Conservation (phyloP, 92 coral and sea anemone genomes). For the Scolanthus callimorphus region DNA sequence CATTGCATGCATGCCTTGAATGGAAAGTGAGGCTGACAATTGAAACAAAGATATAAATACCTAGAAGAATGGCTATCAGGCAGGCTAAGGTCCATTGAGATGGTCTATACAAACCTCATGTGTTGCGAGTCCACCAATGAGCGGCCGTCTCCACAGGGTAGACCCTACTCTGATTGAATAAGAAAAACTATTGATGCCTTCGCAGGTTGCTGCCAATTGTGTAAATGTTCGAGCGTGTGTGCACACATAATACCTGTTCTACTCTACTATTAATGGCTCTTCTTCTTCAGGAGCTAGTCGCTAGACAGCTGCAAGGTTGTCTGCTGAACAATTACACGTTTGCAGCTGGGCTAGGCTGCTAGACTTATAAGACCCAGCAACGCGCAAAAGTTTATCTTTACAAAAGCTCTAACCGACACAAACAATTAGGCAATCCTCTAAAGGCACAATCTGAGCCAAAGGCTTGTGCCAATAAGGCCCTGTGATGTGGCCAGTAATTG, state of each 20-base stretch:
- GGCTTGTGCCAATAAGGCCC: slow-evolving; percentile 53
- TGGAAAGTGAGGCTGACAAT: slow-evolving; percentile 85
- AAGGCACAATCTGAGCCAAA: slow-evolving; percentile 49
- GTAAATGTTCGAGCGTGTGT: slow-evolving; percentile 92
- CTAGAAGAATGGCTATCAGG: slow-evolving; percentile 72
- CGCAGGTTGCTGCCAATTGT: slow-evolving; percentile 95
- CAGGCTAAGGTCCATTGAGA: slow-evolving; percentile 67
- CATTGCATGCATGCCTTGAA: slow-evolving; percentile 81
- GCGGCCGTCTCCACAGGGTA: slow-evolving; percentile 79
- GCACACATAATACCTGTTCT: slow-evolving; percentile 87
- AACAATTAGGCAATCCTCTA: slow-evolving; percentile 67
- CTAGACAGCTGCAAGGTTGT: slow-evolving; percentile 86
- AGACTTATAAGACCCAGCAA: slow-evolving; percentile 79
- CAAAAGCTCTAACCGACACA: slow-evolving; percentile 74
- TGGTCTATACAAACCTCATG: slow-evolving; percentile 84
- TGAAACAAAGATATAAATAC: slow-evolving; percentile 87
- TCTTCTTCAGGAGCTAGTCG: slow-evolving; percentile 53
- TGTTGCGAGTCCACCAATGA: slow-evolving; percentile 68
- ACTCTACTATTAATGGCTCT: slow-evolving; percentile 71
- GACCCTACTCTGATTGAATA: slow-evolving; percentile 74
- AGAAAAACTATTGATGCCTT: slow-evolving; percentile 76
- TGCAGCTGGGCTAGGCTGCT: slow-evolving; percentile 82
- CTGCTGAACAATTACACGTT: slow-evolving; percentile 63
- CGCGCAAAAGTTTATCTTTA: slow-evolving; percentile 67
- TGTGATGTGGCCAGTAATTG: slow-evolving; percentile 39